Evolutionary conservation across 2,888 invertebrate species (phyloP).

Genomic region (Marronus borbonicus): DNA sequence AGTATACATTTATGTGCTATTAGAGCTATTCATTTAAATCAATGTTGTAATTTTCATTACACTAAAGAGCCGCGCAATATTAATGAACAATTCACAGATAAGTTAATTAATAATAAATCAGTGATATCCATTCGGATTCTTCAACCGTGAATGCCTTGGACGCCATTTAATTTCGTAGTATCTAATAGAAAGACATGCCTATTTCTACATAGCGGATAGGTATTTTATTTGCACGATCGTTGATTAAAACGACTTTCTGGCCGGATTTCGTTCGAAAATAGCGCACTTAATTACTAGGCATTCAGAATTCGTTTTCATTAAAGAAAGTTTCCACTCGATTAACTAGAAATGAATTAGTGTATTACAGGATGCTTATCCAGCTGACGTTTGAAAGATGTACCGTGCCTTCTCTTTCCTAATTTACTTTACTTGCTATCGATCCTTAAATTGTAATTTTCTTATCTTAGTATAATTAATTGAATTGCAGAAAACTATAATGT

Average conservation of each 20-base stretch:
- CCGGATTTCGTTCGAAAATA: conserved; percentile 17
- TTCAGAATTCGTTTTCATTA: conserved; percentile 36
- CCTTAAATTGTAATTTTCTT: no score
- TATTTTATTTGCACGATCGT: conserved; percentile 16
- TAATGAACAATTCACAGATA: background rate
- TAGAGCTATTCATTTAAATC: no score
- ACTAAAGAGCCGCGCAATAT: background rate
- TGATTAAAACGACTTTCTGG: conserved; percentile 10
- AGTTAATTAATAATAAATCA: background rate
- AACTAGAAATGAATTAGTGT: conserved; percentile 31
- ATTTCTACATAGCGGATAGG: background rate
- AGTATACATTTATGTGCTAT: no score
- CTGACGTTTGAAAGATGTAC: no score
- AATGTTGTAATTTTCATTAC: background rate
- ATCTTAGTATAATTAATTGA: no score
- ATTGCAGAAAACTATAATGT: no score
- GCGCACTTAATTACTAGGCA: conserved; percentile 1
- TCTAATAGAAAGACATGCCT: no score
- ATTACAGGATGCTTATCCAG: conserved; percentile 1
- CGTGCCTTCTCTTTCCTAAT: background rate
- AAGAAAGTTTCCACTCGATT: conserved; percentile 25
- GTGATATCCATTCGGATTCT: no score
- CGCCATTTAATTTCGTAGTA: no score
- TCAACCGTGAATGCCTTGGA: no score
- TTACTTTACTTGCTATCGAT: no score